Percentiles rank a stretch among this genome's conserved stretches.
Evolutionary conservation across 92 coral and sea anemone species (phyloP).

Genomic region (Umimayanthus kanabou): DNA sequence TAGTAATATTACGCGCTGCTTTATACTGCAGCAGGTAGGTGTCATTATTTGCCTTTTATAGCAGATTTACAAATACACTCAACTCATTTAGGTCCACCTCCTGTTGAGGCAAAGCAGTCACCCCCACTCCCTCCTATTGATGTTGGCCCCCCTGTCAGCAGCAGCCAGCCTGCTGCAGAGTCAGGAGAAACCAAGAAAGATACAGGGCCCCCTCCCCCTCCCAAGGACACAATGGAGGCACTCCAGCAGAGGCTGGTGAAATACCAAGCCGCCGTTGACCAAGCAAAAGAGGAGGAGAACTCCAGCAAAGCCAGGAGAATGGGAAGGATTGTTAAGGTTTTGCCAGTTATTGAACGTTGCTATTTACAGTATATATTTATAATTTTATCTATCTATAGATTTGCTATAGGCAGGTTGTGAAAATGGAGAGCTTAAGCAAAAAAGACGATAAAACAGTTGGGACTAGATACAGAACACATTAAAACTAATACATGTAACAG

Average conservation of each 20-base stretch:
- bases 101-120: constrained; percentile 4
- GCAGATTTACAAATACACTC: too few species aligned
- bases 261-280: constrained; percentile 76
- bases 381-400: not conserved
- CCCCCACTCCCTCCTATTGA: constrained; percentile 5
- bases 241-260: constrained; percentile 89
- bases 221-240: constrained; percentile 86
- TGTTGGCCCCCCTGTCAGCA: constrained; percentile 18
- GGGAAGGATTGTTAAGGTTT: constrained; percentile 95
- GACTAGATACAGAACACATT: too few species aligned
- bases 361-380: not conserved
- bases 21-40: too few species aligned
- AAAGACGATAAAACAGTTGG: too few species aligned
- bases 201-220: constrained; percentile 85
- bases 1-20: too few species aligned
- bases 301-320: constrained; percentile 90
- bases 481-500: too few species aligned
- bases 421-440: too few species aligned
- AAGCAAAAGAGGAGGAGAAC: constrained; percentile 89
- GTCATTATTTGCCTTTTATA: too few species aligned
- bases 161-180: constrained; percentile 33
- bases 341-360: not conserved
- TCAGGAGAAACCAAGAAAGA: constrained; percentile 38
- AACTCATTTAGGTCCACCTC: not conserved
- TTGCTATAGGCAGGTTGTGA: too few species aligned